phyloP scores from a whole-genome alignment of 2,888 invertebrate genomes.

The Erebia aethiops region DNA sequence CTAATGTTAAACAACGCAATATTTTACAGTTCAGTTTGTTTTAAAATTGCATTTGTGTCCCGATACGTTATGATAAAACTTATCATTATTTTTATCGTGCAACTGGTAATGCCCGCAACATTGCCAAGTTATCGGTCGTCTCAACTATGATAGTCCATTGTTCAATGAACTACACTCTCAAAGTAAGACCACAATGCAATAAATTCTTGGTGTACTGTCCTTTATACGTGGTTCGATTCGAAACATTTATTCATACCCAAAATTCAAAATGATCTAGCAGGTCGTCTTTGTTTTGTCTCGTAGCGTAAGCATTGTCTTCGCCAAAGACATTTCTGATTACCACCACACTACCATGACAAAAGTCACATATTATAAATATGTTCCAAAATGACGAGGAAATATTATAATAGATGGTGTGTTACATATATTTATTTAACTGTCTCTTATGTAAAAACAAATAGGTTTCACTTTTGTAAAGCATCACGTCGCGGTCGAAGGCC shows the following conservation, averaged over 20 bases:
- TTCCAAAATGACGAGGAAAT: background rate
- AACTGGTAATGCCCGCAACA: constrained; percentile 37
- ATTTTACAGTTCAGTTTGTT: background rate
- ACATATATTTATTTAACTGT: constrained; percentile 5
- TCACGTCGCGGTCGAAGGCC: constrained; percentile 11
- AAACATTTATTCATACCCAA: constrained; percentile 10
- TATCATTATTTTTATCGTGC: constrained; percentile 40
- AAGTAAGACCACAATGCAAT: constrained; percentile 47
- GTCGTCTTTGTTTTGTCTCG: background rate
- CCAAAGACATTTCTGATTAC: too few relatives aligned
- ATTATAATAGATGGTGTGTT: background rate
- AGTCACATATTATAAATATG: background rate
- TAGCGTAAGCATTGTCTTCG: too few relatives aligned
- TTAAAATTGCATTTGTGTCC: constrained; percentile 14
- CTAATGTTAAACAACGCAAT: constrained; percentile 24
- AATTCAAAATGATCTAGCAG: background rate
- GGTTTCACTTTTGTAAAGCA: constrained; percentile 35
- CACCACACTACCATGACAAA: too few relatives aligned
- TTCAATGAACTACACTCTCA: constrained; percentile 49
- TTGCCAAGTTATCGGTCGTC: constrained; percentile 53
- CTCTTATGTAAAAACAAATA: constrained; percentile 24
- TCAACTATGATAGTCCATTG: constrained; percentile 55
- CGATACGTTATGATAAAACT: constrained; percentile 29
- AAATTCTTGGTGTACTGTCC: constrained; percentile 66
- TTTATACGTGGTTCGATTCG: constrained; percentile 37